phyloP scores from a whole-genome alignment of 2,888 invertebrate species.

The Diogma glabrata region DNA sequence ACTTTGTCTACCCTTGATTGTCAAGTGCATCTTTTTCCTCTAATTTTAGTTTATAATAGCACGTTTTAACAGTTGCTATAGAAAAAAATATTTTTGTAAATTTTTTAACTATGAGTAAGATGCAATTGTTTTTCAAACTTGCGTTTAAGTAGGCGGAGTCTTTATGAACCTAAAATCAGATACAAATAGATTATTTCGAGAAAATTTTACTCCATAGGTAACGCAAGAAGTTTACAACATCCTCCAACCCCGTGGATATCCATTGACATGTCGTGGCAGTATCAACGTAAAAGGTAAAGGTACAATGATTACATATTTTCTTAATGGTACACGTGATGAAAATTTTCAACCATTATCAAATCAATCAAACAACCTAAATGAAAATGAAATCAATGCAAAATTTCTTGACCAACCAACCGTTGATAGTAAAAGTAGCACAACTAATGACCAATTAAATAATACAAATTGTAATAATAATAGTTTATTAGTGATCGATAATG shows the following conservation, averaged over 20 bases:
- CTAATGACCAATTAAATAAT: conserved; percentile 8
- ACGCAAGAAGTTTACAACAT: conserved; percentile 83
- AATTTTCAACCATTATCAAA: neutral
- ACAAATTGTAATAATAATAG: neutral
- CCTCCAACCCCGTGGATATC: conserved; percentile 62
- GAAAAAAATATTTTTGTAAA: too few species aligned
- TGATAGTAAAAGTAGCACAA: neutral
- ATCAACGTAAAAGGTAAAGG: conserved; percentile 92
- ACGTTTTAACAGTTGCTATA: too few species aligned
- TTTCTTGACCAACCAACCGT: too few species aligned
- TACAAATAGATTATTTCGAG: neutral
- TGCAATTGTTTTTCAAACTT: too few species aligned
- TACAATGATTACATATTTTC: conserved; percentile 82
- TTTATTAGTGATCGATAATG: neutral
- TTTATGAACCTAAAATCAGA: neutral
- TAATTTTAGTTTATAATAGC: too few species aligned
- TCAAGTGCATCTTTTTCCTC: too few species aligned
- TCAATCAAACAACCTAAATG: conserved; percentile 15
- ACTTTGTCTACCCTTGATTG: too few species aligned
- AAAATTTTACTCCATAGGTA: too few species aligned
- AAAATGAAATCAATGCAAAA: neutral
- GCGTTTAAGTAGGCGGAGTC: too few species aligned
- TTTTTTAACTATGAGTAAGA: too few species aligned
- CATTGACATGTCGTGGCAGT: conserved; percentile 71
- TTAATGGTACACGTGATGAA: conserved; percentile 27